Evolutionary conservation across 2,888 invertebrate genomes (phyloP), one percentile per base, ranked within the genome.

Genomic region (Alentia gelatinosa): DNA sequence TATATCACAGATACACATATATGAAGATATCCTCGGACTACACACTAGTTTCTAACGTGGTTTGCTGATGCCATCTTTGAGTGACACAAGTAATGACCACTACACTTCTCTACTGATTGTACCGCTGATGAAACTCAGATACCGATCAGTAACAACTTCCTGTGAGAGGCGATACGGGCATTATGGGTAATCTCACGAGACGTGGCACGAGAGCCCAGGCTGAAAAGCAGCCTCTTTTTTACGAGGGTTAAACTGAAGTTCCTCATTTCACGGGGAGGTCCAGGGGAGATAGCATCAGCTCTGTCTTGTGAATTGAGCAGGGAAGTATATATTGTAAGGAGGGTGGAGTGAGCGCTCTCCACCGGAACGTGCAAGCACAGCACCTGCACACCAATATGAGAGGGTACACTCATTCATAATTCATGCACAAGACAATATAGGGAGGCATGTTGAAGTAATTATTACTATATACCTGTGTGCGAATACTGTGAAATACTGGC

Each of bases 61-160:
- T n/a, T n/a, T n/a, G n/a, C n/a, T n/a, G n/a, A n/a, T n/a, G n/a
- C n/a, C n/a, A n/a, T n/a, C n/a, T n/a, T n/a, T n/a, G n/a, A n/a
- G n/a, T n/a, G n/a, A n/a, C n/a, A n/a, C n/a, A n/a, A n/a, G n/a
- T n/a, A n/a, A n/a, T n/a, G n/a, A n/a, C n/a, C n/a, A n/a, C n/a
- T n/a, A n/a, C n/a, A n/a, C n/a, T n/a, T n/a, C n/a, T n/a, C n/a
- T n/a, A n/a, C n/a, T n/a, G n/a, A n/a, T n/a, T n/a, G n/a, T n/a
- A n/a, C n/a, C n/a, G n/a, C n/a, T n/a, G n/a, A 3, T 12, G 56
- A 9, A 68, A 68, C 68, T 26, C 37, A 4, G 79, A 79, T 79
- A 79, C 23, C 12, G 79, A 79, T 79, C 79, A n/a, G n/a, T 79
- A 79, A 79, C 79, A 79, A 79, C 79, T 79, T 79, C 79, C 79